Evolutionary conservation across 2,797 vertebrate genomes (phyloP), one percentile per base, ranked within the genome.

Genomic region (Lates japonicus): DNA sequence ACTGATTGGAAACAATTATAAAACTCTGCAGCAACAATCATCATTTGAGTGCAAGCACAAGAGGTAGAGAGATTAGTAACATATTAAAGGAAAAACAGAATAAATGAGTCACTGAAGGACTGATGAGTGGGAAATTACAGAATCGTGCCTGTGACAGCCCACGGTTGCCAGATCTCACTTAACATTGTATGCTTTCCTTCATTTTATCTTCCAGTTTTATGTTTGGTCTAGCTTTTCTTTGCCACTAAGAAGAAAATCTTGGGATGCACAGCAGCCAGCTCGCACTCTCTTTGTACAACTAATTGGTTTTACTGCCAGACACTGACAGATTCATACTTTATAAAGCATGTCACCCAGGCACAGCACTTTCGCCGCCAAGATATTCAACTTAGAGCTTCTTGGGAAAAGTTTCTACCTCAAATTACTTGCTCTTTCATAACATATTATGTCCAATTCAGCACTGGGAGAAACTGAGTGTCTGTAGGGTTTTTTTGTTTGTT

Each of bases 401-500:
- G n/a, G n/a, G n/a, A n/a, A n/a, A n/a, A 25, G 29, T 31, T 17
- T 41, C 14, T 7, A 65, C 17, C 52, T 76, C 19, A 58, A 59
- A 72, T 51, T 39, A 61, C 44, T 64, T n/a, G 17, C 46, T 49
- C 41, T 49, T 9, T 6, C 33, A 41, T 35, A n/a, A 63, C 61
- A 63, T 41, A 25, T 35, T 17, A 54, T 75, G 42, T 69, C 22
- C 51, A 76, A 29, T 19, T 54, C 44, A 17, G 11, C 48, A 29
- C 7, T 64, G 51, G 60, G 57, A 72, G 51, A 33, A 62, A 63
- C 3, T 1, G 31, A 44, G 19, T 71, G 22, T 74, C 66, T 82
- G 72, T n/a, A 55, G 39, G 35, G 4, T 62, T 78, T 76, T 59
- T n/a, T n/a, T n/a, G n/a, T 76, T 59, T 60, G 76, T 79, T 70